phyloP scores from a whole-genome alignment of 1,140 invertebrate species.

The Onthophagus taurus region DNA sequence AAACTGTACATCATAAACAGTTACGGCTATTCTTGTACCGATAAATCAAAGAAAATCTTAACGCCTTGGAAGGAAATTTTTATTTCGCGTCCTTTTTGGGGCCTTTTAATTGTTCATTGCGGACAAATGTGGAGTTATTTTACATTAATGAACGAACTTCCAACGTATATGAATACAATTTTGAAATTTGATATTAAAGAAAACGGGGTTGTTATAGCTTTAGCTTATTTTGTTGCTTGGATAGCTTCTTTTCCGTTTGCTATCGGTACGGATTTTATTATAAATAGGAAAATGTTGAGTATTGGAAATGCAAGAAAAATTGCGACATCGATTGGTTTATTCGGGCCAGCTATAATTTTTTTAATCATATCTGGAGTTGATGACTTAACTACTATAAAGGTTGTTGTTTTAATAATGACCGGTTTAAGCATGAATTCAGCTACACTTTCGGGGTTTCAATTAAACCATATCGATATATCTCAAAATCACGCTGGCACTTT shows the following conservation, averaged over 20 bases:
- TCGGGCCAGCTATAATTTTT: slow-evolving; percentile 50
- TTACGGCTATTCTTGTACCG: too few species aligned
- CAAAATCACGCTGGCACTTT: slow-evolving; percentile 78
- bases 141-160: slow-evolving; percentile 83
- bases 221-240: slow-evolving; percentile 71
- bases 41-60: too few species aligned
- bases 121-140: slow-evolving; percentile 91
- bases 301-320: slow-evolving; percentile 50
- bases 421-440: slow-evolving; percentile 70
- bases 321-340: slow-evolving; percentile 52
- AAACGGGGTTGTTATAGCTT: slow-evolving; percentile 63
- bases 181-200: slow-evolving; percentile 68
- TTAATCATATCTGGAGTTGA: slow-evolving; percentile 50
- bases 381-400: slow-evolving; percentile 25
- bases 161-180: slow-evolving; percentile 78
- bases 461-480: slow-evolving; percentile 86
- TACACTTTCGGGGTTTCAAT: slow-evolving; percentile 70
- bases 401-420: slow-evolving; percentile 51
- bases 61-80: slow-evolving; percentile 72
- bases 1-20: slow-evolving; percentile 51
- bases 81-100: slow-evolving; percentile 71
- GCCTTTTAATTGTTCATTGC: slow-evolving; percentile 71
- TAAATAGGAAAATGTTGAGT: slow-evolving; percentile 44
- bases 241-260: slow-evolving; percentile 55
- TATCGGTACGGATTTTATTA: slow-evolving; percentile 50